These are phyloP conservation scores for Penelope pileata DNA, from an alignment of 2,113 vertebrate genomes.

Conservation along the genomic window DNA sequence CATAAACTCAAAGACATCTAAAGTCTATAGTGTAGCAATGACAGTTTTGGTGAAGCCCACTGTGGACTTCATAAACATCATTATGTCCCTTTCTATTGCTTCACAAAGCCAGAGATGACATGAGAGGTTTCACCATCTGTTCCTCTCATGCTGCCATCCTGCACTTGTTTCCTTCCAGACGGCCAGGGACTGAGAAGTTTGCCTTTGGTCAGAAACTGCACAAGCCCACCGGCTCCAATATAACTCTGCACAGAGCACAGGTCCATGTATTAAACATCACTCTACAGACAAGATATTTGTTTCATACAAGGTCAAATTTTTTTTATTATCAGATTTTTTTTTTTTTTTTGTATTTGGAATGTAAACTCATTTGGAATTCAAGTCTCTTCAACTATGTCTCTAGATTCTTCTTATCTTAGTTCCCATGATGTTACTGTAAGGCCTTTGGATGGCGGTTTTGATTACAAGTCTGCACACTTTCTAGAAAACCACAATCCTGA, in stretches of 20 bases:
- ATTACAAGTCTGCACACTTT: neutral
- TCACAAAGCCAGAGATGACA: neutral
- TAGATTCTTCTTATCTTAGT: neutral
- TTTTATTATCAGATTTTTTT: neutral
- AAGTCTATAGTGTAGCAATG: neutral
- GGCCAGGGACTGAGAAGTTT: neutral
- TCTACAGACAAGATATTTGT: neutral
- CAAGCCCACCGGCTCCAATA: neutral
- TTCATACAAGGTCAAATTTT: neutral
- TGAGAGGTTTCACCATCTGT: neutral
- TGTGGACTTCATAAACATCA: neutral
- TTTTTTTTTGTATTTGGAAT: neutral
- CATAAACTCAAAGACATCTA: neutral
- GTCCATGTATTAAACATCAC: neutral
- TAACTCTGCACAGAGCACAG: neutral
- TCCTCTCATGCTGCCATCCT: neutral
- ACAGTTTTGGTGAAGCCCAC: neutral
- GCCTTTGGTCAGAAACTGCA: neutral
- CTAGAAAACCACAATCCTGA: constrained; percentile 26
- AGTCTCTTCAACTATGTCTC: neutral
- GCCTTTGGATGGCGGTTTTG: neutral
- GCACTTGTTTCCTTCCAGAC: neutral
- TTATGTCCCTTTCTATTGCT: neutral
- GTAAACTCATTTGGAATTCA: neutral
- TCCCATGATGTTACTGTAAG: neutral